Conservation (phyloP, 2,113 vertebrate genomes). For the Tenrec ecaudatus region DNA sequence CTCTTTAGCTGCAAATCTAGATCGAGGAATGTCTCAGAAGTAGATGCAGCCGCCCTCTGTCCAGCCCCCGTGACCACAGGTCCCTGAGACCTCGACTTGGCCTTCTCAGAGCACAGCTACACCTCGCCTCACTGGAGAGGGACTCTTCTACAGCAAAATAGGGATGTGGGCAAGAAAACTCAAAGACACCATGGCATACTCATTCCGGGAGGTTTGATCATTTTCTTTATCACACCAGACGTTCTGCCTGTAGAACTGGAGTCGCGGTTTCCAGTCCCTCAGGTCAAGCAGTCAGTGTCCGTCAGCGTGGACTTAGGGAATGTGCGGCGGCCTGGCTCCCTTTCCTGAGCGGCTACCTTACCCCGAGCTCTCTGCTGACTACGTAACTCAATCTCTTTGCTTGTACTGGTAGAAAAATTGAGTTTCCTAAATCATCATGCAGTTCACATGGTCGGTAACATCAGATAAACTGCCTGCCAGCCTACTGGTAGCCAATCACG, state of each 20-base stretch:
- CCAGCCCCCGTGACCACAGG: not conserved
- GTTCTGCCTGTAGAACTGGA: not conserved
- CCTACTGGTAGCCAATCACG: conserved; percentile 36
- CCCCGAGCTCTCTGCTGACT: not conserved
- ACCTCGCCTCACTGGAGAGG: not conserved
- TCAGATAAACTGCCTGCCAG: conserved; percentile 55
- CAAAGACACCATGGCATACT: not conserved
- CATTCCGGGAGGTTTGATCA: not conserved
- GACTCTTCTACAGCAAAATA: not conserved
- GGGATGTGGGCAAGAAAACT: not conserved
- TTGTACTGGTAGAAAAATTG: conserved; percentile 28
- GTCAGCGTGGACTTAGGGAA: rapidly evolving
- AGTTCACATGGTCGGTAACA: conserved; percentile 34
- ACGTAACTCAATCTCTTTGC: conserved; percentile 45
- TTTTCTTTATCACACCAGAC: conserved; percentile 10
- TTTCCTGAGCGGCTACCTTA: not conserved
- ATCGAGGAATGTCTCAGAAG: not conserved
- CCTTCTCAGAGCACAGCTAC: not conserved
- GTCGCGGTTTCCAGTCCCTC: not conserved
- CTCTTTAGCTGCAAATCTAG: not conserved
- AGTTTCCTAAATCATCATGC: conserved; percentile 56
- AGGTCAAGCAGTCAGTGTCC: not conserved
- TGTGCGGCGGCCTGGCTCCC: not conserved
- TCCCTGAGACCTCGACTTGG: not conserved
- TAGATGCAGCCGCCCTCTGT: not conserved